Evolutionary conservation across 2,113 vertebrate species (phyloP).

Genomic region (Microtus pennsylvanicus): DNA sequence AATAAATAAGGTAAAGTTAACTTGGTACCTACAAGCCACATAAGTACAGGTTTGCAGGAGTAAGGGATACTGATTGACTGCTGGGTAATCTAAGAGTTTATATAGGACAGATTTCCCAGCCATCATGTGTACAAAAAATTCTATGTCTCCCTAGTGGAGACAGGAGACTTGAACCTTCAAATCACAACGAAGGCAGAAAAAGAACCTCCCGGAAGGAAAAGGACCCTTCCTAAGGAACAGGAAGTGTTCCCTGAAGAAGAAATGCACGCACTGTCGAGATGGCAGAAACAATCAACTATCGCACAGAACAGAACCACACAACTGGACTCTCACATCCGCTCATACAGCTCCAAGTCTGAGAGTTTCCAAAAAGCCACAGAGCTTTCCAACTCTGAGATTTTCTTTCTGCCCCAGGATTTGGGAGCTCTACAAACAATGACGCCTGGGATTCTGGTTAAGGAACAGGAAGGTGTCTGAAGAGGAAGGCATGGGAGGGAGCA

Average conservation of each 20-base stretch:
- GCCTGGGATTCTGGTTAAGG: not conserved
- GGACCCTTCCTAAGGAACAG: not conserved
- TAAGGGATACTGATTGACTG: not conserved
- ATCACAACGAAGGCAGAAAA: not conserved
- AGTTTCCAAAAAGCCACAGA: not conserved
- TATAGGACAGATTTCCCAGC: not conserved
- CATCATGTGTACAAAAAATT: not conserved
- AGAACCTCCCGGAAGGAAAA: not conserved
- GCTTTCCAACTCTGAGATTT: not conserved
- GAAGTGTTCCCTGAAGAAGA: not conserved
- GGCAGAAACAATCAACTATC: not conserved
- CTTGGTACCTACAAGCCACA: not conserved
- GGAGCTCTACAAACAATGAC: not conserved
- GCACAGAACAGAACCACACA: not conserved
- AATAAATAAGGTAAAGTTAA: not conserved
- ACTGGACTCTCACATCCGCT: not conserved
- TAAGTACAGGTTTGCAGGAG: not conserved
- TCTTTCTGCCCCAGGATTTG: not conserved
- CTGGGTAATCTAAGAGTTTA: not conserved
- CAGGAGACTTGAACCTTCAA: not conserved
- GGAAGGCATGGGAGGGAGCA: fast-evolving
- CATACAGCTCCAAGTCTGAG: not conserved
- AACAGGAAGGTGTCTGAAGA: not conserved
- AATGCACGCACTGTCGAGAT: not conserved
- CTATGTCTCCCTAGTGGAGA: not conserved